These are phyloP conservation scores for Dorcus parallelipipedus DNA, from an alignment of 2,888 invertebrate species.

Conservation along the genomic window DNA sequence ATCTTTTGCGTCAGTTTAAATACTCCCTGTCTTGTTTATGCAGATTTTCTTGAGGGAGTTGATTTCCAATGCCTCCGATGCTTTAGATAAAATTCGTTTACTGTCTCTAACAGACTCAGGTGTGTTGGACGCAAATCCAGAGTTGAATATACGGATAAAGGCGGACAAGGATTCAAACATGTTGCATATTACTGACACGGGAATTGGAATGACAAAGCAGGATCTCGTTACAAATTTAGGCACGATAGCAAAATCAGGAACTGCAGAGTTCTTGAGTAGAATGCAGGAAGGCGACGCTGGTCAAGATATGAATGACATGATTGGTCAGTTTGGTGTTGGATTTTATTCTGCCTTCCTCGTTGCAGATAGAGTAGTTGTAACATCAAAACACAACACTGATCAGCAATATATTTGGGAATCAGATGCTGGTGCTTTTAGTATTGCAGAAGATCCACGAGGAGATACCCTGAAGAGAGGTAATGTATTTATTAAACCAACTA, in stretches of 20 bases:
- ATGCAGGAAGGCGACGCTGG: constrained; percentile 69
- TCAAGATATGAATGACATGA: constrained; percentile 92
- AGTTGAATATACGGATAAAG: constrained; percentile 86
- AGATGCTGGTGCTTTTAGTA: constrained; percentile 85
- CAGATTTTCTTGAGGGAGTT: constrained; percentile 95
- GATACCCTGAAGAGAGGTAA: constrained; percentile 78
- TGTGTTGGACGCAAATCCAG: constrained; percentile 74
- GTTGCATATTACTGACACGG: constrained; percentile 93
- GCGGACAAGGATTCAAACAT: constrained; percentile 90
- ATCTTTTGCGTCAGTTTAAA: neutral
- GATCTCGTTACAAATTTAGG: constrained; percentile 96
- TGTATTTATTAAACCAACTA: neutral
- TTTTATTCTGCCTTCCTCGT: constrained; percentile 98
- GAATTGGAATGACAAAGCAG: constrained; percentile 94
- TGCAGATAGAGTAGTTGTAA: constrained; percentile 93
- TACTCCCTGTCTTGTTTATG: neutral
- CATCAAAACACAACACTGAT: constrained; percentile 92
- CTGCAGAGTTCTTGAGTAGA: constrained; percentile 91
- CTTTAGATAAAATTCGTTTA: constrained; percentile 95
- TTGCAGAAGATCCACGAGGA: constrained; percentile 92
- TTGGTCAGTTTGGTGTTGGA: constrained; percentile 99
- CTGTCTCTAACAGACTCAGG: constrained; percentile 84
- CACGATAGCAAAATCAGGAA: constrained; percentile 97
- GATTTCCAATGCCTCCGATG: constrained; percentile 99
- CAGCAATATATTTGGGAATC: constrained; percentile 98